Evolutionary conservation across 2,888 invertebrate species (phyloP).

Genomic region (Rhorus exstirpatorius): DNA sequence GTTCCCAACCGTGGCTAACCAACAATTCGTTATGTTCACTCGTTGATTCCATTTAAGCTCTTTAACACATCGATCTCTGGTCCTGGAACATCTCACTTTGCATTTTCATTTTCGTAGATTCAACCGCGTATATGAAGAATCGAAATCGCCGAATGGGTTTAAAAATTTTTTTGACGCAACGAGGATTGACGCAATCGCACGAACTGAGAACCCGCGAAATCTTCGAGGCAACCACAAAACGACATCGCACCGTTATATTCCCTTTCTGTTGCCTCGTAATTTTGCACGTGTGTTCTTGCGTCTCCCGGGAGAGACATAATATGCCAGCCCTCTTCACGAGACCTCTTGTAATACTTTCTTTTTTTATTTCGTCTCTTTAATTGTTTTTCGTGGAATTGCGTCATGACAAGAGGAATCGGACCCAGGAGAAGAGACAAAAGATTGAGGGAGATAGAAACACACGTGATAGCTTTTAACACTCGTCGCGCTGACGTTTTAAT

Average conservation of each 20-base stretch:
- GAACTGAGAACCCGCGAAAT: conserved; percentile 66
- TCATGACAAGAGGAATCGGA: conserved; percentile 30
- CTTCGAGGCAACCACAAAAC: conserved; percentile 55
- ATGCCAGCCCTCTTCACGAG: conserved; percentile 19
- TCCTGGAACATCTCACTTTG: background rate
- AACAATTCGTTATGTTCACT: conserved; percentile 35
- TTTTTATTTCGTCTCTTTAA: conserved; percentile 65
- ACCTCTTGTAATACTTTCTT: conserved; percentile 61
- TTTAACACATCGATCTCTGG: background rate
- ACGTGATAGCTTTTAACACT: conserved; percentile 30
- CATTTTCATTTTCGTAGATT: background rate
- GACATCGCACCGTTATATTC: conserved; percentile 54
- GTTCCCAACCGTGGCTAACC: conserved; percentile 60
- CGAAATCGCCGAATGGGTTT: background rate
- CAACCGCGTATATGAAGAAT: background rate
- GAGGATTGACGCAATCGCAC: background rate
- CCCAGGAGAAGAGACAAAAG: conserved; percentile 1
- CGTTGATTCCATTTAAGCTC: conserved; percentile 19
- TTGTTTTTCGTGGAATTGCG: conserved; percentile 67
- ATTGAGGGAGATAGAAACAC: conserved; percentile 11
- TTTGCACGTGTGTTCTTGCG: conserved; percentile 10
- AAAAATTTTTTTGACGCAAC: background rate
- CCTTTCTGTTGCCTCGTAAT: conserved; percentile 18
- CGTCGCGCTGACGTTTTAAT: conserved; percentile 50
- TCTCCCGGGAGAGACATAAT: conserved; percentile 21